These are phyloP conservation scores for Chrysemys picta DNA, from an alignment of 2,113 vertebrate species.

Conservation along the genomic window DNA sequence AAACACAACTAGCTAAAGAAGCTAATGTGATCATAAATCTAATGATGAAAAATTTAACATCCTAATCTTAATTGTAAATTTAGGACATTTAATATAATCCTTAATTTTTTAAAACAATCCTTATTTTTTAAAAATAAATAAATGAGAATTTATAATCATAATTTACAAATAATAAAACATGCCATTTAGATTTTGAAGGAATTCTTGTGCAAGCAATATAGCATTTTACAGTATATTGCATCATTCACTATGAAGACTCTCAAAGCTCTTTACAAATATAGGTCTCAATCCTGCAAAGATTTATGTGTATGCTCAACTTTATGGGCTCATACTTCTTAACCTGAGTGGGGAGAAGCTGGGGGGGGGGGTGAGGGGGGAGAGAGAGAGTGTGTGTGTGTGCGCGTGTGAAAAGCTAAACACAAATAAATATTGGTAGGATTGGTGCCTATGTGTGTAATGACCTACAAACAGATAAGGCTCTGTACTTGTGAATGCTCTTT, in stretches of 20 bases:
- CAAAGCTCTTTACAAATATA: background rate
- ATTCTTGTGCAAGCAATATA: background rate
- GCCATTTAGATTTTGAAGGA: background rate
- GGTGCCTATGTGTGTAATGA: background rate
- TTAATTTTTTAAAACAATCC: background rate
- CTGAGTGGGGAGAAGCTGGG: too few species aligned
- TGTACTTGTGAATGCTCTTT: background rate
- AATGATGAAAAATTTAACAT: background rate
- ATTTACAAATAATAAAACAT: background rate
- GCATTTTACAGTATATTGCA: background rate
- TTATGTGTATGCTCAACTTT: background rate
- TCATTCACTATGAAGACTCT: background rate
- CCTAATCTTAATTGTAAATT: background rate
- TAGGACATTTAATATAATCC: background rate
- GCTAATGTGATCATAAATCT: background rate
- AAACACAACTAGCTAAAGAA: background rate
- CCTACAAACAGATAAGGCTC: background rate
- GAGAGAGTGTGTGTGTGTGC: too few species aligned
- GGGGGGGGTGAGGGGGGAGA: rapidly evolving
- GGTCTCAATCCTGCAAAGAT: background rate
- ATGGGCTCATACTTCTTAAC: background rate
- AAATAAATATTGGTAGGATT: background rate
- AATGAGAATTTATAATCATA: too few species aligned
- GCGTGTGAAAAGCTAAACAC: background rate
- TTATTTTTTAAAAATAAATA: background rate